Base-by-base conservation (phyloP, 1,140 invertebrate genomes). In the Amyelois transitella region DNA sequence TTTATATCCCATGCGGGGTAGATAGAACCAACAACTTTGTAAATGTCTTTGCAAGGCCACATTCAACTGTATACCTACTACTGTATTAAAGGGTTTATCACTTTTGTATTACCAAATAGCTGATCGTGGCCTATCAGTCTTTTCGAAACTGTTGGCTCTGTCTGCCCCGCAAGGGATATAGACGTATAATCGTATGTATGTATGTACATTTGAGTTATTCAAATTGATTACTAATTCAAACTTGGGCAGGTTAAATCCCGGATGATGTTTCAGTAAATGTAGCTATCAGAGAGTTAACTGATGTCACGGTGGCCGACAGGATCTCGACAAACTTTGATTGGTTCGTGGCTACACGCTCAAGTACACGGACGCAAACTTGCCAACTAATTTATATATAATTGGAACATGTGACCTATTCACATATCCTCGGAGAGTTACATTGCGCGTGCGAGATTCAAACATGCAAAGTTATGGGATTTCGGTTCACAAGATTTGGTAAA, bases 301-400 rank as follows among this genome's bases (percentile, higher is more conserved):
- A 45, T 45, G 18, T 19, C 43, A 43, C 18, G n/a, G 43, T 43
- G n/a, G 43, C 6, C 2, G 19, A 19, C 6, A 19, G 45, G 20
- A 19, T 17, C 18, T 19, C 3, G 45, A 12, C 10, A 48, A 48
- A 48, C 19, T 48, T 48, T 48, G 45, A 48, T 48, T 48, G 45
- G 45, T 21, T 48, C 45, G 45, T 48, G 45, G 21, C 45, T 48
- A 18, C 4, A 14, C 45, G 45, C n/a, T 38, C 32, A 19, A 48
- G 19, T 48, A 18, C 4, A 14, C 45, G 45, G 4, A 14, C 32
- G 32, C n/a, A 38, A 38, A 38, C 32, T 38, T 38, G 32, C 1
- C 32, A 38, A 14, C 32, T 38, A 38, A 38, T 38, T 38, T 38
- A 4, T 14, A 38, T 38, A 38, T 12, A 14, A 38, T 38, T 38